Conservation (phyloP, 2,797 vertebrate genomes). For the Gadopsis bispinosus region DNA sequence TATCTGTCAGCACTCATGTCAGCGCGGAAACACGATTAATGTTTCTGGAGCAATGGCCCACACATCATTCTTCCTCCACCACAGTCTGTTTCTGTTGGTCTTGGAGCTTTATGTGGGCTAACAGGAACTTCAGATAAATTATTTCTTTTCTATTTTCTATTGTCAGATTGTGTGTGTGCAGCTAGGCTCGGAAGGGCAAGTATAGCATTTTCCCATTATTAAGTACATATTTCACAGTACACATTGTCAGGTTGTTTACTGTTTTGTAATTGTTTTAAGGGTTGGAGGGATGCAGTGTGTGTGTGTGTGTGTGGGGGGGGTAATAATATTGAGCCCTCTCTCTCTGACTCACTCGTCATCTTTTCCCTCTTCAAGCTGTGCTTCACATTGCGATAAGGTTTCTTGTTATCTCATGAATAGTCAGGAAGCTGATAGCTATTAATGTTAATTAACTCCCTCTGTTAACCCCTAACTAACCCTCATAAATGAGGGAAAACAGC, state of each 20-base stretch:
- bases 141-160: conserved; percentile 6
- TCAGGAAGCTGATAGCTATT: conserved; percentile 66
- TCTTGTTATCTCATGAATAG: conserved; percentile 69
- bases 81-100: conserved; percentile 21
- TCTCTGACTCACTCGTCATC: conserved; percentile 38
- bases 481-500: conserved; percentile 50
- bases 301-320: not conserved
- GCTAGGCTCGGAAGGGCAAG: not conserved
- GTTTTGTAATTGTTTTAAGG: not conserved
- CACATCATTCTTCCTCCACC: conserved; percentile 20
- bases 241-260: not conserved
- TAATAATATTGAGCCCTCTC: conserved; percentile 17
- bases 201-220: not conserved
- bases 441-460: conserved; percentile 79
- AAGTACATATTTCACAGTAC: not conserved
- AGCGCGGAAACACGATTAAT: conserved; percentile 64
- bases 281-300: not conserved
- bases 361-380: conserved; percentile 50
- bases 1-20: conserved; percentile 58
- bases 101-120: conserved; percentile 2
- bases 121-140: not conserved
- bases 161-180: not conserved
- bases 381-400: conserved; percentile 49
- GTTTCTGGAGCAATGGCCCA: conserved; percentile 38
- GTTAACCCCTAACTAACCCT: conserved; percentile 73